Conservation (phyloP, 2,888 invertebrate species). For the Drosophila bunnanda region DNA sequence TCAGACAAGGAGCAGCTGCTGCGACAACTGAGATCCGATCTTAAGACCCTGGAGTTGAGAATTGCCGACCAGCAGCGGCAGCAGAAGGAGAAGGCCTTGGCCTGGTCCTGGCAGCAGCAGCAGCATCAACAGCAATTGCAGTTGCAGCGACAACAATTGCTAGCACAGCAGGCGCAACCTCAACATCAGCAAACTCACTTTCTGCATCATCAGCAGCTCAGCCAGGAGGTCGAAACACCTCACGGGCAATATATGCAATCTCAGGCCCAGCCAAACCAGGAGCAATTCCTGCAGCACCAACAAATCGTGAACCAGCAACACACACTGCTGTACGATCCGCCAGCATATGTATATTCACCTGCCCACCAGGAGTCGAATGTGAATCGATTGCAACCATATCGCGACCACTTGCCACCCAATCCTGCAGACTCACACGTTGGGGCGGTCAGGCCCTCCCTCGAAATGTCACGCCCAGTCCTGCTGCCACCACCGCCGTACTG, state of each 20-base stretch:
- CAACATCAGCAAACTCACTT: constrained; percentile 20
- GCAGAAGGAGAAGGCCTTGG: constrained; percentile 17
- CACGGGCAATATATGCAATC: not conserved
- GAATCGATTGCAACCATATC: constrained; percentile 7
- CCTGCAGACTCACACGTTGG: not conserved
- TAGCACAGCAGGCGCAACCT: constrained; percentile 9
- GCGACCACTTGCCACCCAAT: not conserved
- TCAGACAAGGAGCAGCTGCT: constrained; percentile 30
- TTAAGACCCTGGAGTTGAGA: constrained; percentile 33
- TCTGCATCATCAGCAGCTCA: constrained; percentile 4
- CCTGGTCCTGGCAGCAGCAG: constrained; percentile 30
- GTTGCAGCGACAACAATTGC: constrained; percentile 14
- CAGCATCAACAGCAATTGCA: constrained; percentile 14
- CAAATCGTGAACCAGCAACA: constrained; percentile 1
- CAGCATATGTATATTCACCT: constrained; percentile 12
- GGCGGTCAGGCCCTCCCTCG: not conserved
- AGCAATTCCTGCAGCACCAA: not conserved
- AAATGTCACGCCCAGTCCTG: constrained; percentile 7
- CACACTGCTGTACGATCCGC: constrained; percentile 5
- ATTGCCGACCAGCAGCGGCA: constrained; percentile 44
- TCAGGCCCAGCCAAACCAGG: not conserved
- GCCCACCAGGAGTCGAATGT: constrained; percentile 1
- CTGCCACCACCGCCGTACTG: constrained; percentile 16
- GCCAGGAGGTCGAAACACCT: not conserved
- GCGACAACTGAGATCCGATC: constrained; percentile 17